Evolutionary conservation across 2,797 vertebrate species (phyloP).

Genomic region (Acipenser transmontanus): DNA sequence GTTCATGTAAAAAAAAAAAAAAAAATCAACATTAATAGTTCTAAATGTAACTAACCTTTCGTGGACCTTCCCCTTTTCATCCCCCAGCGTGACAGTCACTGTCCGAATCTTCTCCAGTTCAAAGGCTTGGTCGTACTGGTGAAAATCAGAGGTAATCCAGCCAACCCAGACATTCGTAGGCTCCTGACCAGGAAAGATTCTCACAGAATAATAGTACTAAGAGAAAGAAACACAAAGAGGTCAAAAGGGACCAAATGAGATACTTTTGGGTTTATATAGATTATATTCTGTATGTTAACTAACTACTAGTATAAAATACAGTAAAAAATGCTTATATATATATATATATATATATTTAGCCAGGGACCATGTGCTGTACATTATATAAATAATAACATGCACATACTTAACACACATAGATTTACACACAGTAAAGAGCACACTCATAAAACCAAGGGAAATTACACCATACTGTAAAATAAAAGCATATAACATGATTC

Average conservation of each 20-base stretch:
- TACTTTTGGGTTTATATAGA: too few relatives aligned
- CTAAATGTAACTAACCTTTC: slow-evolving; percentile 72
- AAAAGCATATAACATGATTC: background rate
- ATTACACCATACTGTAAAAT: too few relatives aligned
- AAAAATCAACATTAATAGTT: slow-evolving; percentile 7
- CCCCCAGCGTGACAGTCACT: slow-evolving; percentile 89
- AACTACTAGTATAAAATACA: background rate
- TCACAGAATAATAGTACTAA: slow-evolving; percentile 88
- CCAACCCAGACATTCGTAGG: slow-evolving; percentile 90
- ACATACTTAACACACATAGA: too few relatives aligned
- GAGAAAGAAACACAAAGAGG: slow-evolving; percentile 11
- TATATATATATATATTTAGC: background rate
- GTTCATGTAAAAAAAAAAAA: background rate
- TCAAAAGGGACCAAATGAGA: background rate
- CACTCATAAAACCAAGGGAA: too few relatives aligned
- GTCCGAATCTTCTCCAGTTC: slow-evolving; percentile 84
- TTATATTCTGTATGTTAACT: too few relatives aligned
- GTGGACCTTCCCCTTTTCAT: slow-evolving; percentile 93
- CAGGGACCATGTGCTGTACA: too few relatives aligned
- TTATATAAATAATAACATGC: too few relatives aligned
- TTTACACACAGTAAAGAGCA: too few relatives aligned
- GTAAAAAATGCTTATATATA: too few relatives aligned
- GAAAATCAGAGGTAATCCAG: slow-evolving; percentile 94
- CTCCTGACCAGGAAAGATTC: slow-evolving; percentile 93
- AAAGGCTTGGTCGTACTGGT: slow-evolving; percentile 82